Evolutionary conservation across 2,797 vertebrate species (phyloP).

Genomic region (Eospalax fontanierii): DNA sequence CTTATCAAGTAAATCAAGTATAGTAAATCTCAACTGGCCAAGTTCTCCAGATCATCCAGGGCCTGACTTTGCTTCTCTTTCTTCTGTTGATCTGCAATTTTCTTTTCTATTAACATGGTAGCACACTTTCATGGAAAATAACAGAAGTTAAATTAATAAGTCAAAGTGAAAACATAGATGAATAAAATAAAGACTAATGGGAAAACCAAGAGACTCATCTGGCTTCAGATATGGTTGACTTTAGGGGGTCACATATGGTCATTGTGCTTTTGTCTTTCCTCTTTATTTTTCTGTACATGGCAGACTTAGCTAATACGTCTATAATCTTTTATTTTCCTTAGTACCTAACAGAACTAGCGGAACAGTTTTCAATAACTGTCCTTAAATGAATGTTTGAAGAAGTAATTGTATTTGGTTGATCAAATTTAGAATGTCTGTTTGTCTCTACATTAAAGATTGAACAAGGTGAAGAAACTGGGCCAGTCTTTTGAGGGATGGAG

Average conservation of each 20-base stretch:
- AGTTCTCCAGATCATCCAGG: not conserved
- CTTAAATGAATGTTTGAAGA: conserved; percentile 3
- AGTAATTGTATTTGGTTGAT: not conserved
- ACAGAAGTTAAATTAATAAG: not conserved
- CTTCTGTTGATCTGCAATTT: not conserved
- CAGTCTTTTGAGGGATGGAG: not conserved
- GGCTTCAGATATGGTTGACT: not conserved
- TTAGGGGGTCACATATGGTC: not conserved
- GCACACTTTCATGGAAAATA: not conserved
- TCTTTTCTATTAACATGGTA: not conserved
- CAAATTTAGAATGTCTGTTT: not conserved
- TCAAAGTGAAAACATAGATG: not conserved
- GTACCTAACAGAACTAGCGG: not conserved
- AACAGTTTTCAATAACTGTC: not conserved
- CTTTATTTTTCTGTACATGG: not conserved
- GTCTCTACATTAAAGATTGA: not conserved
- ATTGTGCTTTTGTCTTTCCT: not conserved
- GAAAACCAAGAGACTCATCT: not conserved
- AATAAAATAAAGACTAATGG: not conserved
- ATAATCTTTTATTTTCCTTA: not conserved
- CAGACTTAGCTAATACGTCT: not conserved
- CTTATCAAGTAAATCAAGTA: too few relatives aligned
- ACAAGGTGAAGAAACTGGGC: not conserved
- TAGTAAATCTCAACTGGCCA: not conserved
- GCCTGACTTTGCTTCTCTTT: not conserved